Evolutionary conservation across 2,113 vertebrate species (phyloP).

Genomic region (Chaetodon trifascialis): DNA sequence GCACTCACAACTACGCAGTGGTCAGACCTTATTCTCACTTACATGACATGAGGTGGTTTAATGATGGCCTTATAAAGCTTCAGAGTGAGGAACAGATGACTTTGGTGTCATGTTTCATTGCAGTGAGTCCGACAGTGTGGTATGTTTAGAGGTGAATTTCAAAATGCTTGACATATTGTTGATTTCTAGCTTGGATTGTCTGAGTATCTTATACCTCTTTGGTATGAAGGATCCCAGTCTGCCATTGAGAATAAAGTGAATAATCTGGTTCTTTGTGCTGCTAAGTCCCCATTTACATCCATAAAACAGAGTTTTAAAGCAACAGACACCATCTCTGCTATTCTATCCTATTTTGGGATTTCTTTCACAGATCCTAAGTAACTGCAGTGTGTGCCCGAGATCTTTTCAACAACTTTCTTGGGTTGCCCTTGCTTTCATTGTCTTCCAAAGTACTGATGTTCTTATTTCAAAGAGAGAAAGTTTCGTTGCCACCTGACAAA

Average conservation of each 20-base stretch:
- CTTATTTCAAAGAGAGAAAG: constrained; percentile 28
- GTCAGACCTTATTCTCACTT: too few species aligned
- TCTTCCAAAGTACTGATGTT: constrained; percentile 40
- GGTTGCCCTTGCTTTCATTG: constrained; percentile 25
- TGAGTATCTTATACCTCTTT: not conserved
- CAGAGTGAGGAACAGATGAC: not conserved
- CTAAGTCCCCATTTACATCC: not conserved
- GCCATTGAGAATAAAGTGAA: not conserved
- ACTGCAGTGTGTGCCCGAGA: not conserved
- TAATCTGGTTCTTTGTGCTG: not conserved
- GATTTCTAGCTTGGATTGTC: constrained; percentile 10
- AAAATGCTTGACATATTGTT: not conserved
- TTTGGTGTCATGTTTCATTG: constrained; percentile 15
- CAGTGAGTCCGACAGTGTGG: not conserved
- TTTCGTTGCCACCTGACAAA: constrained; percentile 59
- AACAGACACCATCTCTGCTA: not conserved
- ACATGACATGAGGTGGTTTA: not conserved
- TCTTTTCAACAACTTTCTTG: not conserved
- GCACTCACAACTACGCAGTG: not conserved
- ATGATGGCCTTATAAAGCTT: constrained; percentile 1
- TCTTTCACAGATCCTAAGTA: not conserved
- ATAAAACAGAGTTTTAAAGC: not conserved
- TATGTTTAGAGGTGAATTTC: not conserved
- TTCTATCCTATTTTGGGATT: not conserved
- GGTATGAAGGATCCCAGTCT: not conserved